Conservation (phyloP, 2,113 vertebrate species). For the Xiphorhynchus elegans region DNA sequence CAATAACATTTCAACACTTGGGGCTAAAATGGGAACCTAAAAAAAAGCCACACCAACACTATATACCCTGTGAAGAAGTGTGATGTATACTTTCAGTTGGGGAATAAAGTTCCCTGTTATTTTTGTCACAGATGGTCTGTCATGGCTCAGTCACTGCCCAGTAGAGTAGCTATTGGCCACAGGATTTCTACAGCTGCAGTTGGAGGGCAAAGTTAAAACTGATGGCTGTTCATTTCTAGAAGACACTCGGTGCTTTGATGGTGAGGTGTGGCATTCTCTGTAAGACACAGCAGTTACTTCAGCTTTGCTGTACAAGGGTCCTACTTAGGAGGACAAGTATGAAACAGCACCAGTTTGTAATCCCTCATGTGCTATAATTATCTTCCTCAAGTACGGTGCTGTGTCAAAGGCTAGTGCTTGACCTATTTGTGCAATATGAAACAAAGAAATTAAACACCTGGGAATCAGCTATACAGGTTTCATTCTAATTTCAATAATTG, state of each 20-base stretch:
- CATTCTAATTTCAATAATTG: not conserved
- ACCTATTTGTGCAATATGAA: not conserved
- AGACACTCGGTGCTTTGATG: accelerated
- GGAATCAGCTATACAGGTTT: not conserved
- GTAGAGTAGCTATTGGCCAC: not conserved
- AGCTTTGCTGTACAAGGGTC: not conserved
- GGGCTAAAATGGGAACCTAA: not conserved
- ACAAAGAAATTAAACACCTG: not conserved
- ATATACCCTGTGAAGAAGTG: not conserved
- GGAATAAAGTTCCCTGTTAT: not conserved
- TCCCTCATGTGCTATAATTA: not conserved
- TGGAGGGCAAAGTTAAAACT: not conserved
- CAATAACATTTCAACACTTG: not conserved
- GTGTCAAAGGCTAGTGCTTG: not conserved
- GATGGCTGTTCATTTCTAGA: not conserved
- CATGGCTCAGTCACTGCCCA: not conserved
- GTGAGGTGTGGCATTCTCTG: not conserved
- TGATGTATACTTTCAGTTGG: not conserved
- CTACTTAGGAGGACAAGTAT: not conserved
- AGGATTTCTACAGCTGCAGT: not conserved
- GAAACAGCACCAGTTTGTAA: not conserved
- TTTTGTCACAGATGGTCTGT: not conserved
- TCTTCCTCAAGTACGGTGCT: not conserved
- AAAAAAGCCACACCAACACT: not conserved
- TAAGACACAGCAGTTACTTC: not conserved